phyloP scores from a whole-genome alignment of 2,113 vertebrate species.

The Vulpes vulpes region DNA sequence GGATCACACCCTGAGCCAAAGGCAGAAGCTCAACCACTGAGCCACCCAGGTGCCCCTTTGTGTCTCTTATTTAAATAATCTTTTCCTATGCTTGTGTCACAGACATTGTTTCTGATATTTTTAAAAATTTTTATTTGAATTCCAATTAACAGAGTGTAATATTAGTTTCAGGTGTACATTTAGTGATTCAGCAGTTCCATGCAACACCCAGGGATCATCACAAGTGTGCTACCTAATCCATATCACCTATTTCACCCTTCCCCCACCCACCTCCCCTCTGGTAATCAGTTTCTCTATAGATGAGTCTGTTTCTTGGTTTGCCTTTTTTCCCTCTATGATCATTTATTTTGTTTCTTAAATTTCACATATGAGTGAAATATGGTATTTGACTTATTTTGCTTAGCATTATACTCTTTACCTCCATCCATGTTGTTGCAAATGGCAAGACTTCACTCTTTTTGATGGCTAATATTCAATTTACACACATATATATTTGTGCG shows the following conservation, averaged over 20 bases:
- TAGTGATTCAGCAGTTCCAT: neutral
- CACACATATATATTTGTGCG: too few relatives aligned
- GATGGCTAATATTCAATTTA: neutral
- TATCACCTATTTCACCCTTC: neutral
- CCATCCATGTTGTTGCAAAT: neutral
- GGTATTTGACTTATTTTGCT: neutral
- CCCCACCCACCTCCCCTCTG: neutral
- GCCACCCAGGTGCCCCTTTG: neutral
- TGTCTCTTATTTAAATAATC: neutral
- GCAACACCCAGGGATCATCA: neutral
- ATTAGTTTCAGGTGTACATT: neutral
- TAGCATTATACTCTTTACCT: neutral
- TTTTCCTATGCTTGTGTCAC: neutral
- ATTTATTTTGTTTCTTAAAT: neutral
- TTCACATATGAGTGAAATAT: neutral
- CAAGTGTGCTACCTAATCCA: neutral
- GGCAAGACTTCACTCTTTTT: neutral
- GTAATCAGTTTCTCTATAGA: neutral
- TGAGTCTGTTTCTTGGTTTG: neutral
- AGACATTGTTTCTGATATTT: neutral
- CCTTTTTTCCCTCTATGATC: neutral
- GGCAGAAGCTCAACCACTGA: too few relatives aligned
- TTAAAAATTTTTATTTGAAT: neutral
- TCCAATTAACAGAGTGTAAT: neutral
- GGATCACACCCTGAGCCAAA: too few relatives aligned